phyloP scores from a whole-genome alignment of 2,888 invertebrate genomes.

The Mythimna loreyi region DNA sequence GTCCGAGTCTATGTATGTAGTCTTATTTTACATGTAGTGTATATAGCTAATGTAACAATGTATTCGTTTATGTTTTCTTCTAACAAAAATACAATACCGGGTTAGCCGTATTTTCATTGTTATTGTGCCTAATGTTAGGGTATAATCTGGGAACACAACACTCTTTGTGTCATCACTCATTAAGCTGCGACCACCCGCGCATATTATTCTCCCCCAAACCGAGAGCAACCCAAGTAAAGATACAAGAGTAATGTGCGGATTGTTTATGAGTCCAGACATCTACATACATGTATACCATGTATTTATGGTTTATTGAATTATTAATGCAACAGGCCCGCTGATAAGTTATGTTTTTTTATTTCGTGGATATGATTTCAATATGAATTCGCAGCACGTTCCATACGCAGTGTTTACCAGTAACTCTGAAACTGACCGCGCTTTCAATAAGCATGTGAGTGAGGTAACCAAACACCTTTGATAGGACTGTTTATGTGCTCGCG shows the following conservation, averaged over 20 bases:
- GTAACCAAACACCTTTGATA: conserved; percentile 20
- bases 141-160: conserved; percentile 45
- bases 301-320: conserved; percentile 58
- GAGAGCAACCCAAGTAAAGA: conserved; percentile 38
- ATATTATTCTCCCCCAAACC: conserved; percentile 42
- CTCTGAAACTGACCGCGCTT: conserved; percentile 45
- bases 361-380: conserved; percentile 57
- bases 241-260: conserved; percentile 37
- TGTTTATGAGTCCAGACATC: conserved; percentile 41
- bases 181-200: conserved; percentile 46
- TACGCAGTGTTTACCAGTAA: conserved; percentile 60
- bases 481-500: conserved; percentile 24
- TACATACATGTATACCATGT: conserved; percentile 39
- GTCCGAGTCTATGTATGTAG: conserved; percentile 17
- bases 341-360: conserved; percentile 62
- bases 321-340: conserved; percentile 60
- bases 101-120: conserved; percentile 29
- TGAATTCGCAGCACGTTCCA: conserved; percentile 65
- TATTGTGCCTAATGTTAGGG: conserved; percentile 25
- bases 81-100: neutral
- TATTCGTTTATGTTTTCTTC: conserved; percentile 21
- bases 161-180: conserved; percentile 59
- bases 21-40: conserved; percentile 26
- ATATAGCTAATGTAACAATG: conserved; percentile 3
- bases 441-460: conserved; percentile 35